Conservation (phyloP, 1,140 invertebrate genomes). For the Zaprionus camerounensis region DNA sequence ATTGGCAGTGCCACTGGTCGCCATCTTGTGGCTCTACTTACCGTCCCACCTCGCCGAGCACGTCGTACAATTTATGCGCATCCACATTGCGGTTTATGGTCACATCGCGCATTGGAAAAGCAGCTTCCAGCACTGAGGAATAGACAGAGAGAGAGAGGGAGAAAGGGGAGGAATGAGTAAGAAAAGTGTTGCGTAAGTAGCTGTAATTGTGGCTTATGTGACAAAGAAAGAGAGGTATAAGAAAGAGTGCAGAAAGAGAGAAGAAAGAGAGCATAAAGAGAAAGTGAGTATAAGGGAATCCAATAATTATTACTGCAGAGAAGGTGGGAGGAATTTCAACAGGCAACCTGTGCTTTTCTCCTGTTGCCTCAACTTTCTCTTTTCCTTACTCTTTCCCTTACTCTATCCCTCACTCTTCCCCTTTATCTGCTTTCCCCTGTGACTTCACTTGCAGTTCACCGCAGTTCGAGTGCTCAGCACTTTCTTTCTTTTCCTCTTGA, state of each 20-base stretch:
- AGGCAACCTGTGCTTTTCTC: too few species aligned
- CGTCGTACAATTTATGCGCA: slow-evolving; percentile 92
- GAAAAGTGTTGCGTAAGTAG: neutral
- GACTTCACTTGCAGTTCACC: neutral
- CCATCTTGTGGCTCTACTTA: slow-evolving; percentile 77
- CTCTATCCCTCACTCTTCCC: neutral
- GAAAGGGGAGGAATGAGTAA: neutral
- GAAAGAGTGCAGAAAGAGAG: too few species aligned
- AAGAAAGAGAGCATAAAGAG: neutral
- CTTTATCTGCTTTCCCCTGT: neutral
- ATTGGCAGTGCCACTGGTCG: neutral
- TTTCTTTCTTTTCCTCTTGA: neutral
- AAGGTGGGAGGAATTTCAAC: neutral
- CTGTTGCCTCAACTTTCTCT: neutral
- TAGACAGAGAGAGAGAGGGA: neutral
- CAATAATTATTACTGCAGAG: neutral
- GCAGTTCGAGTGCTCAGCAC: neutral
- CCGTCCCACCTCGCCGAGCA: slow-evolving; percentile 92
- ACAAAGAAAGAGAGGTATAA: neutral
- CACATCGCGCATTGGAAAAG: slow-evolving; percentile 93
- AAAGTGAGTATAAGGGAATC: neutral
- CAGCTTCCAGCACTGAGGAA: slow-evolving; percentile 90
- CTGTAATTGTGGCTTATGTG: neutral
- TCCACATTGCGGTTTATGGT: slow-evolving; percentile 90
- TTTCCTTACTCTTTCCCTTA: neutral